phyloP scores from a whole-genome alignment of 1,140 invertebrate species.

The Calephelis nemesis region DNA sequence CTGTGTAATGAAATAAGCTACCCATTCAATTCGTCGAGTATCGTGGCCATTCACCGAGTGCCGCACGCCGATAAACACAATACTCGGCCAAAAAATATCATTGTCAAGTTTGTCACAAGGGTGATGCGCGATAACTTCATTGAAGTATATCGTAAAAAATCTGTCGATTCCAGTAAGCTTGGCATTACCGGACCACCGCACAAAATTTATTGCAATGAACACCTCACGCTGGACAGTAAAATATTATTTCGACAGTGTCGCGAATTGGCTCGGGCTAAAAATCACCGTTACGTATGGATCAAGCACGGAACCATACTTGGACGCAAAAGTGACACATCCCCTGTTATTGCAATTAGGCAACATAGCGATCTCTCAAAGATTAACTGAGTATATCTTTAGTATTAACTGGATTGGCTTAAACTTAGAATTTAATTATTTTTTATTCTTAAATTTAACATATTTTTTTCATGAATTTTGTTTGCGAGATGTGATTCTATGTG shows the following conservation, averaged over 20 bases:
- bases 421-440: too few relatives aligned
- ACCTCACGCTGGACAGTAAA: slow-evolving; percentile 32
- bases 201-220: slow-evolving; percentile 33
- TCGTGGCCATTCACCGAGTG: slow-evolving; percentile 33
- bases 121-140: slow-evolving; percentile 23
- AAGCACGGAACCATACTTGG: slow-evolving; percentile 29
- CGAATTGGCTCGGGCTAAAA: slow-evolving; percentile 10
- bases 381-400: background rate
- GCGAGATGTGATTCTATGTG: too few relatives aligned
- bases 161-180: slow-evolving; percentile 11
- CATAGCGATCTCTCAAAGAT: background rate
- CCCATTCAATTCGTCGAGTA: slow-evolving; percentile 20
- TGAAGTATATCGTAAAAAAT: slow-evolving; percentile 9
- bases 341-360: slow-evolving; percentile 20
- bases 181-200: slow-evolving; percentile 21
- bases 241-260: slow-evolving; percentile 28
- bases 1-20: slow-evolving; percentile 23
- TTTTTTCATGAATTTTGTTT: too few relatives aligned
- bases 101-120: slow-evolving; percentile 29
- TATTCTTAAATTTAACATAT: too few relatives aligned
- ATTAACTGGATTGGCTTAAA: too few relatives aligned
- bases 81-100: slow-evolving; percentile 33
- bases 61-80: slow-evolving; percentile 25
- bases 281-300: slow-evolving; percentile 26
- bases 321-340: slow-evolving; percentile 21